Base-by-base conservation (phyloP, 2,888 invertebrate species). In the Nephrotoma guestfalica region DNA sequence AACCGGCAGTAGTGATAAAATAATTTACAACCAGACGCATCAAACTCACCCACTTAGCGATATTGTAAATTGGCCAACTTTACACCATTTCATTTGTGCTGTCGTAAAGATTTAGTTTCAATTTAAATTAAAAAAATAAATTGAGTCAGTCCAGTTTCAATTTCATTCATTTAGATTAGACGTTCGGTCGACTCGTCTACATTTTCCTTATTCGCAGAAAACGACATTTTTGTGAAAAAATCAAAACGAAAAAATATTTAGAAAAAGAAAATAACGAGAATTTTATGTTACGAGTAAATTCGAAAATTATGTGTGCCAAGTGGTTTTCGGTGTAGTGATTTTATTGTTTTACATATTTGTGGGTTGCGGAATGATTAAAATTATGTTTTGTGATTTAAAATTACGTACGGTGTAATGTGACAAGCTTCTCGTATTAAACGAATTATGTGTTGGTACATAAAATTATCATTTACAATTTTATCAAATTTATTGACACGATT, bases 401-500 rank as follows among this genome's bases (percentile, higher is more conserved):
- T 71, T 71, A 30, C 9, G 71, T 71, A 30, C 11, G 4, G 11
- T 30, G 30, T 71, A 7, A 15, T 51, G 18, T 71, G 30, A 71
- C 30, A 71, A 71, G 51, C 6, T 15, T 15, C 15, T 30, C 9
- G 71, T 30, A 30, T 71, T 30, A 30, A 30, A 71, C 30, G 30
- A 41, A 85, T 42, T 71, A 86, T 86, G 86, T 86, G 86, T 41
- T 86, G 86, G 86, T 86, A 41, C 9, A 51, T 86, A 41, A 86
- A 86, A 57, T 51, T 86, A 40, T 51, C 86, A 41, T 86, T 41
- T 41, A 86, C 86, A 51, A 51, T 86, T 57, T 13, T 51, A 40
- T 43, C 51, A 41, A 86, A 86, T 51, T 15, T 86, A 86, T 86
- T 51, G n/a, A 41, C 86, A 57, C 30, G 86, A 30, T n/a, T 51